phyloP scores from a whole-genome alignment of 1,140 invertebrate genomes.

The Euglossa dilemma region DNA sequence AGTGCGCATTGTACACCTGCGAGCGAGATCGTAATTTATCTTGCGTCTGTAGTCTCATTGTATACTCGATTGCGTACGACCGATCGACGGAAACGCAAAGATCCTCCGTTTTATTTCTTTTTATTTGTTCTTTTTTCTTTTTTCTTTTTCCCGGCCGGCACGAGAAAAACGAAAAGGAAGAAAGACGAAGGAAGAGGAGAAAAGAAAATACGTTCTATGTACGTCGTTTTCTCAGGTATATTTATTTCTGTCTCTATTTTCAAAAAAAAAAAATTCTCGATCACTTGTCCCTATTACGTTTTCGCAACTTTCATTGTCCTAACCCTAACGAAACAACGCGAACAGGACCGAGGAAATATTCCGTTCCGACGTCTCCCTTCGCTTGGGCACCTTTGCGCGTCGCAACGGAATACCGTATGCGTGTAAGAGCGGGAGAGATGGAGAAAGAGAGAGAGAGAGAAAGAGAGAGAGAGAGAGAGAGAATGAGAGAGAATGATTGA shows the following conservation, averaged over 20 bases:
- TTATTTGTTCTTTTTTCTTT: no score
- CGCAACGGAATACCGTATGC: neutral
- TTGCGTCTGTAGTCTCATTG: no score
- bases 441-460: neutral
- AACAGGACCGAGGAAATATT: no score
- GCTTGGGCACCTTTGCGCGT: no score
- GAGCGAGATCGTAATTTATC: no score
- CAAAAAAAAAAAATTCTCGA: neutral
- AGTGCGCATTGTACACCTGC: neutral
- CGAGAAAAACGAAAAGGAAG: neutral
- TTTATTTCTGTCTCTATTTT: neutral
- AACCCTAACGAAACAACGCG: neutral
- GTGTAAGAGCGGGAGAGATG: neutral
- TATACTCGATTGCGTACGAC: no score
- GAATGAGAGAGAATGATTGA: neutral
- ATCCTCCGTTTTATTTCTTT: no score
- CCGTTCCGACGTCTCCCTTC: no score
- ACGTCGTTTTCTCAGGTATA: neutral
- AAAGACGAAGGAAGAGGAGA: conserved; percentile 16
- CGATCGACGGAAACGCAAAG: no score
- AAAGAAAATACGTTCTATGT: neutral
- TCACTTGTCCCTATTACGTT: neutral
- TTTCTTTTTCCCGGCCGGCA: neutral
- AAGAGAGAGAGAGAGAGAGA: no score
- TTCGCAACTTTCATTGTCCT: neutral